Conservation (phyloP, 2,797 vertebrate genomes). For the Anolis apletophallus region DNA sequence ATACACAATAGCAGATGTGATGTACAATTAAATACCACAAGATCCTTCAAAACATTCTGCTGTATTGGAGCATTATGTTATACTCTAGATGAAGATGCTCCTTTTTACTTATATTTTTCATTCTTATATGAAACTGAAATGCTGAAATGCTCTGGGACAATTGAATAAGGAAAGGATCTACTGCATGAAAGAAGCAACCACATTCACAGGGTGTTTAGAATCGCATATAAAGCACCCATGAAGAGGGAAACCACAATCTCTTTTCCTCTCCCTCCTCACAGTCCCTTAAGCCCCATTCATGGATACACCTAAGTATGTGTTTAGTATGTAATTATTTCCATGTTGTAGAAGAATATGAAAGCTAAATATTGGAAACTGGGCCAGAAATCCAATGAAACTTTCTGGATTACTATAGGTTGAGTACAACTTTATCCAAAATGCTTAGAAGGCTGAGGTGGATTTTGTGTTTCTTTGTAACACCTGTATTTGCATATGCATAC, state of each 20-base stretch:
- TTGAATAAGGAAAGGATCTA: not conserved
- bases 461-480: too few species aligned
- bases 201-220: not conserved
- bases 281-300: not conserved
- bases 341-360: not conserved
- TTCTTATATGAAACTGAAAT: not conserved
- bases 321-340: slow-evolving; percentile 15
- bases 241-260: slow-evolving; percentile 10
- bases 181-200: not conserved
- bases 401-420: not conserved
- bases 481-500: too few species aligned
- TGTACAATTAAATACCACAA: slow-evolving; percentile 60
- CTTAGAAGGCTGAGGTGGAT: too few species aligned
- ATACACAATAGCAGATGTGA: slow-evolving; percentile 67
- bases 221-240: not conserved
- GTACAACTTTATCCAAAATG: too few species aligned
- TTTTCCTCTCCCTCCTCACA: not conserved
- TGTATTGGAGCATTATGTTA: not conserved
- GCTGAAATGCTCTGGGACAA: not conserved
- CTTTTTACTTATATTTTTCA: not conserved
- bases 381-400: not conserved
- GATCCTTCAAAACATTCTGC: slow-evolving; percentile 23
- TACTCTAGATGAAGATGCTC: not conserved
- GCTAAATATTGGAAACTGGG: not conserved
- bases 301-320: not conserved